phyloP scores from a whole-genome alignment of 2,113 vertebrate genomes.

The Mobula hypostoma region DNA sequence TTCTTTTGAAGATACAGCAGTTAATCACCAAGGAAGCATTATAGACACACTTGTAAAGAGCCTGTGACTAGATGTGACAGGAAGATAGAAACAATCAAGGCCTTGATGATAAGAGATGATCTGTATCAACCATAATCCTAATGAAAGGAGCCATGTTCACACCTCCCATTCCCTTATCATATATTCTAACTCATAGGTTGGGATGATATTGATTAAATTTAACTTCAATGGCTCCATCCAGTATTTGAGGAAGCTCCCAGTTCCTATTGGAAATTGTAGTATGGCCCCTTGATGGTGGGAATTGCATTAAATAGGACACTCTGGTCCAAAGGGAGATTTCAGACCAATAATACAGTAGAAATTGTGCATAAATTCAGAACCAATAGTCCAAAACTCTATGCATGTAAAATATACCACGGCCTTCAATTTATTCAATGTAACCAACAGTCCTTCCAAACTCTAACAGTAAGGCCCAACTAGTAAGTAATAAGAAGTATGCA shows the following conservation, averaged over 20 bases:
- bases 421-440: background rate
- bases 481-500: no score
- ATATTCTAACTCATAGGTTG: background rate
- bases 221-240: background rate
- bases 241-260: background rate
- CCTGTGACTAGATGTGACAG: background rate
- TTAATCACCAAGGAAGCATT: background rate
- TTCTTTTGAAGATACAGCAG: background rate
- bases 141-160: background rate
- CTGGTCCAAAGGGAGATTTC: background rate
- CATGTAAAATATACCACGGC: background rate
- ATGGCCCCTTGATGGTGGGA: background rate
- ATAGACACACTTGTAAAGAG: background rate
- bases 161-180: no score
- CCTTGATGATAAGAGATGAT: background rate
- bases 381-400: background rate
- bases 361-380: background rate
- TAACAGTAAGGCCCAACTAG: no score
- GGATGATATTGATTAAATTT: background rate
- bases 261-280: background rate
- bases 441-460: background rate
- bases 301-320: background rate
- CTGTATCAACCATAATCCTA: no score
- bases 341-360: background rate
- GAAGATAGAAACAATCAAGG: background rate